phyloP scores from a whole-genome alignment of 2,797 vertebrate species.

The Podarcis siculus region DNA sequence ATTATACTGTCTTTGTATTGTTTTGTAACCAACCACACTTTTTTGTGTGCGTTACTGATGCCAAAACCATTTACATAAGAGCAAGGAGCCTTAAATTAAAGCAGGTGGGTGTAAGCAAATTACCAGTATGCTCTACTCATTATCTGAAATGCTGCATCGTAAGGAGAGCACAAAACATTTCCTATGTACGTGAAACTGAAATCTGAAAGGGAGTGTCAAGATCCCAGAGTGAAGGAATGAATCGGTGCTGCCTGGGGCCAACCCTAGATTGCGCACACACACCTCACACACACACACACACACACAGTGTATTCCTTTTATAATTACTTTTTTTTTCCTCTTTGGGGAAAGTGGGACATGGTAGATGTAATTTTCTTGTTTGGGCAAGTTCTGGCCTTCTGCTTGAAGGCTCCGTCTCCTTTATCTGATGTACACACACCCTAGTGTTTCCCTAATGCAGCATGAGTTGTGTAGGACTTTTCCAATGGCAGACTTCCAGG shows the following conservation, averaged over 20 bases:
- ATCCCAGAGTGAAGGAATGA: constrained; percentile 55
- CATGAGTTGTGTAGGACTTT: constrained; percentile 66
- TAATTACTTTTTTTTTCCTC: constrained; percentile 60
- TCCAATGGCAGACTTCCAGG: constrained; percentile 57
- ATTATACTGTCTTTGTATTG: constrained; percentile 16
- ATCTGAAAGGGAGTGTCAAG: neutral
- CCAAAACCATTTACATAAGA: constrained; percentile 57
- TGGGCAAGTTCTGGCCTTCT: constrained; percentile 57
- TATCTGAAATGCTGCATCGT: constrained; percentile 17
- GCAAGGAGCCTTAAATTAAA: constrained; percentile 56
- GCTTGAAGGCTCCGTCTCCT: constrained; percentile 54
- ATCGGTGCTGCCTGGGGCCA: constrained; percentile 48
- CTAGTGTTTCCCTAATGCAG: constrained; percentile 46
- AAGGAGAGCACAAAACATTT: constrained; percentile 19
- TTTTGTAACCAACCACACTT: constrained; percentile 33
- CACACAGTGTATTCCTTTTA: constrained; percentile 44
- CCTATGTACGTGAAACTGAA: constrained; percentile 1
- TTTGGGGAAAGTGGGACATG: constrained; percentile 64
- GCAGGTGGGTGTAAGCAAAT: constrained; percentile 51
- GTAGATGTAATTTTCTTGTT: constrained; percentile 60
- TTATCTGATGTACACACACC: constrained; percentile 59
- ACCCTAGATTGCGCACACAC: constrained; percentile 36
- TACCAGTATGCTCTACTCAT: constrained; percentile 24
- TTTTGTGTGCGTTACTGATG: constrained; percentile 11
- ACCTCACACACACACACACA: neutral